phyloP scores from a whole-genome alignment of 1,140 invertebrate genomes.

The Drosophila truncata region DNA sequence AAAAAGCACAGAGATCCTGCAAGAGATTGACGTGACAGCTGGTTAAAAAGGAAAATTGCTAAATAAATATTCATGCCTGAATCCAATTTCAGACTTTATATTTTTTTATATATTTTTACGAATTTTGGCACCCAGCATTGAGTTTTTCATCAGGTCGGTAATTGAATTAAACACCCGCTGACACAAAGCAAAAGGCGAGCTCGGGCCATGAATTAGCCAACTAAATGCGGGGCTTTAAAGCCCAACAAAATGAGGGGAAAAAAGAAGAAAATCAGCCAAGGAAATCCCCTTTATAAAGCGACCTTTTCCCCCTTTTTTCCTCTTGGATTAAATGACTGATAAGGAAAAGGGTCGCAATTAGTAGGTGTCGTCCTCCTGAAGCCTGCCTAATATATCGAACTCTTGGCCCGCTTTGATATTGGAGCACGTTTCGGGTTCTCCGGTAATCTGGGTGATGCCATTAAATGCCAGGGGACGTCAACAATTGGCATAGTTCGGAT shows the following conservation, averaged over 20 bases:
- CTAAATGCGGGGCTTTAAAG: conserved; percentile 66
- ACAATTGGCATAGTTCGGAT: conserved; percentile 46
- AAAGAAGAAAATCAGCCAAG: neutral
- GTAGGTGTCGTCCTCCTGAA: conserved; percentile 47
- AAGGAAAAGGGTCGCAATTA: conserved; percentile 78
- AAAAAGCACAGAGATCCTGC: conserved; percentile 1
- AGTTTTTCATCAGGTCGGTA: conserved; percentile 46
- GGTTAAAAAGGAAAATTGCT: conserved; percentile 47
- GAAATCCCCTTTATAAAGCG: conserved; percentile 22
- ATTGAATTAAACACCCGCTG: conserved; percentile 65
- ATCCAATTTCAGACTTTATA: conserved; percentile 24
- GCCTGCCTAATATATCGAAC: conserved; percentile 53
- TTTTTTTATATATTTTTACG: conserved; percentile 12
- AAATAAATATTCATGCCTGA: conserved; percentile 63
- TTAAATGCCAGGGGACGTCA: conserved; percentile 63
- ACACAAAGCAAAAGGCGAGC: conserved; percentile 28
- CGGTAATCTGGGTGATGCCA: conserved; percentile 63
- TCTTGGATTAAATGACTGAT: conserved; percentile 30
- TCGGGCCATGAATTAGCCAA: conserved; percentile 50
- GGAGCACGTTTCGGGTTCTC: conserved; percentile 55
- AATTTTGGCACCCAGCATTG: conserved; percentile 9
- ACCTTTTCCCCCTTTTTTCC: conserved; percentile 26
- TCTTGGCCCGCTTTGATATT: conserved; percentile 46
- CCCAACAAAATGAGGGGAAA: conserved; percentile 13
- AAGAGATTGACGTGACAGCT: conserved; percentile 43